Evolutionary conservation across 1,140 invertebrate species (phyloP).

Genomic region (Drosophila leontia): DNA sequence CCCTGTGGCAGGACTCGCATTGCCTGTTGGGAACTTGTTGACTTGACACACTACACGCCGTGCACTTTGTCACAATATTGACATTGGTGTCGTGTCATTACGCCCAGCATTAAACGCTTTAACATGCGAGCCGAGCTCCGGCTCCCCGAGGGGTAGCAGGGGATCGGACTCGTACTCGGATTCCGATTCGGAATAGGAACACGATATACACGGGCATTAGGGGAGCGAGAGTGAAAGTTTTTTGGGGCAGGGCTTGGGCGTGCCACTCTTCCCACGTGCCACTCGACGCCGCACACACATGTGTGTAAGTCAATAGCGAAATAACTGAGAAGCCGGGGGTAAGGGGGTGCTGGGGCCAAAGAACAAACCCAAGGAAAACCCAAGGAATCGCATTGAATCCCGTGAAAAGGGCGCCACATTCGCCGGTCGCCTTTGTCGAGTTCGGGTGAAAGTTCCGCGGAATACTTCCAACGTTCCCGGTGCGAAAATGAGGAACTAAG

Average conservation of each 20-base stretch:
- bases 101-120: slow-evolving; percentile 74
- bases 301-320: slow-evolving; percentile 42
- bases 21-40: slow-evolving; percentile 65
- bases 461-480: slow-evolving; percentile 36
- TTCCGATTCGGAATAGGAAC: slow-evolving; percentile 25
- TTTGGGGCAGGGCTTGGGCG: slow-evolving; percentile 6
- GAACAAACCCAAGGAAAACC: slow-evolving; percentile 27
- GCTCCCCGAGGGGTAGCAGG: slow-evolving; percentile 3
- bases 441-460: slow-evolving; percentile 66
- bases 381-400: slow-evolving; percentile 48
- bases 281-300: slow-evolving; percentile 52
- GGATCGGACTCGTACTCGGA: slow-evolving; percentile 6
- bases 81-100: slow-evolving; percentile 82
- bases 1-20: slow-evolving; percentile 1
- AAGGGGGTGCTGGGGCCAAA: not conserved
- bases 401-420: slow-evolving; percentile 64
- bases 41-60: slow-evolving; percentile 66
- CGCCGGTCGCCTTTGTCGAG: slow-evolving; percentile 60
- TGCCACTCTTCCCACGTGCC: slow-evolving; percentile 30
- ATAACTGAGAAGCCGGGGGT: slow-evolving; percentile 13
- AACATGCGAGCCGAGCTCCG: slow-evolving; percentile 57
- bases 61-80: slow-evolving; percentile 72
- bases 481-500: slow-evolving; percentile 40
- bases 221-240: slow-evolving; percentile 26
- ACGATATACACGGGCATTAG: slow-evolving; percentile 11